Conservation (phyloP, 2,113 vertebrate genomes). For the Syrmaticus mikado region DNA sequence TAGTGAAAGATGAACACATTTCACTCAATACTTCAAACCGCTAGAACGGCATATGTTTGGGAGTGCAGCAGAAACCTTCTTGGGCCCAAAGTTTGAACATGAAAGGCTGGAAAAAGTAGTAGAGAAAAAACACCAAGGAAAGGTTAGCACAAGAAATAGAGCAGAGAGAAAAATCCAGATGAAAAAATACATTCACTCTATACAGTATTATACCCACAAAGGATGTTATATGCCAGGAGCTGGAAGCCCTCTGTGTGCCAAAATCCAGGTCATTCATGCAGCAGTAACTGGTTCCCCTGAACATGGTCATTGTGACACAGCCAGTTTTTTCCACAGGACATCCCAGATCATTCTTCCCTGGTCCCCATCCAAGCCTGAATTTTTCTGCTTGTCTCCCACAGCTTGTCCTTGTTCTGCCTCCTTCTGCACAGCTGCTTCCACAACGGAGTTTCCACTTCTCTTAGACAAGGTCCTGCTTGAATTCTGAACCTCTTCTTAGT, state of each 20-base stretch:
- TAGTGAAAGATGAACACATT: constrained; percentile 13
- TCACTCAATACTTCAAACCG: constrained; percentile 1
- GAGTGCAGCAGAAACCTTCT: constrained; percentile 4
- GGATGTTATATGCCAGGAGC: neutral
- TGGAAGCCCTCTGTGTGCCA: neutral
- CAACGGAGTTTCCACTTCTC: neutral
- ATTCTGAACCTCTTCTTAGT: neutral
- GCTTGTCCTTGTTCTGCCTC: constrained; percentile 15
- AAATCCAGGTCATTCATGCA: neutral
- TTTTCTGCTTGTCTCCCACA: constrained; percentile 33
- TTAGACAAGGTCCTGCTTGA: neutral
- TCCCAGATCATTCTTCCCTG: constrained; percentile 17
- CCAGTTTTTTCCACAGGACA: constrained; percentile 38
- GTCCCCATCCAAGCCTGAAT: neutral
- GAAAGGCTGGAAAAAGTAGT: constrained; percentile 37
- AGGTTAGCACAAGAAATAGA: constrained; percentile 50
- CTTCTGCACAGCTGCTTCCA: neutral
- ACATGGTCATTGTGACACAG: constrained; percentile 5
- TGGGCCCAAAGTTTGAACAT: neutral
- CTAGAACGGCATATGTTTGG: neutral
- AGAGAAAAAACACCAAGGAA: constrained; percentile 33
- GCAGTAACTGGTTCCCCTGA: constrained; percentile 5
- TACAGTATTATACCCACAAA: constrained; percentile 5
- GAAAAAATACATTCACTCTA: constrained; percentile 20
- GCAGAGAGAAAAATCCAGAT: constrained; percentile 43